Evolutionary conservation across 2,888 invertebrate species (phyloP), one percentile per base, ranked within the genome.

Genomic region (Hartigia nigra): DNA sequence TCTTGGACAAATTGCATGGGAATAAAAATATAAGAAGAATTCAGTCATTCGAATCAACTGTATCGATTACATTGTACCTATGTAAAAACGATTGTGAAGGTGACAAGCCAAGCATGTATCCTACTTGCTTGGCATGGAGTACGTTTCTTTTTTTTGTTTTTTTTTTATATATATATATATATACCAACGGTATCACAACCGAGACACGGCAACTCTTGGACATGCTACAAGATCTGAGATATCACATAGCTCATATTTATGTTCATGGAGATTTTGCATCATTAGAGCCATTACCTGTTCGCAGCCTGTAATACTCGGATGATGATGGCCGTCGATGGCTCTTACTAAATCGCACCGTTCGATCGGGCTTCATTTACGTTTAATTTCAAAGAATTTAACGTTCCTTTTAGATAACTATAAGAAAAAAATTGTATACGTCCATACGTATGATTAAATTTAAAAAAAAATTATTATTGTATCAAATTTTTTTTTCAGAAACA

Each of bases 251-350:
- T 89, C 89, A 87, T 91, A 91, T 91, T 91, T 91, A 91, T 91
- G 89, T 85, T 87, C 85, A 84, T 82, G 87, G 85, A 91, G 91
- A 91, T 91, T 90, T 91, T 88, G 88, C 90, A 89, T 91, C 91
- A 91, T 91, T 91, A 91, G 89, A 87, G 91, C 88, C 89, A 89
- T 91, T 91, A 89, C 88, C 87, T 87, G 88, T 89, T 89, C 91
- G 89, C 87, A 87, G 87, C 86, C 87, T 86, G 86, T 90, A 90
- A 89, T 90, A 88, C 72, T 31, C 72, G 5, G 12, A 34, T 12
- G 72, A 23, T 55, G 23, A 55, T 23, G 55, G 55, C 55, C 55
- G 55, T 55, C 55, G 55, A 55, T 23, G 55, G 23, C 2, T 55
- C 23, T 9, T 3, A 9, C 9, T 9, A 9, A 55, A 23, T 55